Evolutionary conservation across 1,140 invertebrate species (phyloP), one percentile per base, ranked within the genome.

Genomic region (Pseudomyrmex cubaensis): DNA sequence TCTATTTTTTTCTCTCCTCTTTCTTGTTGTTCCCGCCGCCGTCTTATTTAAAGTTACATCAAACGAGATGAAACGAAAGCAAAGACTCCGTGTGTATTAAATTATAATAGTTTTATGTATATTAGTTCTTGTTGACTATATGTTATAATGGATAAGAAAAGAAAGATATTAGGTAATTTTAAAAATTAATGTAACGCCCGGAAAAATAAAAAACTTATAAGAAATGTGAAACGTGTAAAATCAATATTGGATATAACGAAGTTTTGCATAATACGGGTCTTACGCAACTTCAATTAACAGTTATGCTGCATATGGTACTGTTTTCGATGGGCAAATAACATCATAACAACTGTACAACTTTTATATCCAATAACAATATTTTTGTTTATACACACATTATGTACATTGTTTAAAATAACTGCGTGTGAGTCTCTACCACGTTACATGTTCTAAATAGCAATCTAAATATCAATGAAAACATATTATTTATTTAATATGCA

Each of bases 11-110:
- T 35, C 35, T 35, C 35, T 35, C 5, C 35, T 35, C 35, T 64
- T 62, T 61, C 63, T 75, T 70, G 44, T 69, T 57, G 70, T 59
- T n/a, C 50, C 17, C 74, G 56, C 25, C 44, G 22, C 9, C 8
- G 76, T 54, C 54, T 50, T 44, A 20, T 35, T 17, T 52, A 35
- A 59, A 25, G 15, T 66, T 56, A 48, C 8, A 35, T 66, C 48
- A 12, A 64, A 35, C 52, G n/a, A 35, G 35, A 35, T 66, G 20
- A 35, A 54, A 52, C 13, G n/a, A 35, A 66, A 20, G 46, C 44
- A 20, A 54, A 54, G 5, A 1, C 20, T 20, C n/a, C 13, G 20
- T 52, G 5, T 7, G 35, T 35, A 35, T 35, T 35, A 35, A 35
- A 35, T 15, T 9, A 10, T 9, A 15, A 15, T 74, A 48, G 54